Evolutionary conservation across 2,797 vertebrate genomes (phyloP), one percentile per base, ranked within the genome.

Genomic region (Phataginus tricuspis): DNA sequence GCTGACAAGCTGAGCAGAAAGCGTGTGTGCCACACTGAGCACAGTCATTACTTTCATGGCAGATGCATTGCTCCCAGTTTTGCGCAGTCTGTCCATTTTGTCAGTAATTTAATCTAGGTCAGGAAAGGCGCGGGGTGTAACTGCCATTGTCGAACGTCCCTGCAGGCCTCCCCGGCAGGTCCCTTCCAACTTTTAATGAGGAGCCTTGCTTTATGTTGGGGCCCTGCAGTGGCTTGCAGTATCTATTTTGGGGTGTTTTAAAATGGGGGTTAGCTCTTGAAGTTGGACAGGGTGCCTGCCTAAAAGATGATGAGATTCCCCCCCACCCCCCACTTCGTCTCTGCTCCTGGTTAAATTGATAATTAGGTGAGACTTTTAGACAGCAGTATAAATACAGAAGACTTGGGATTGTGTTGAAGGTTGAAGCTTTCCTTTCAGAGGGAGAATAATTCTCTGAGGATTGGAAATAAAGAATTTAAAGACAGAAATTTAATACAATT

Each of bases 61-160:
- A 37, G 59, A 59, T 34, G 29, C 64, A 64, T 96, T 45, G 94
- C 95, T 95, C 86, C 72, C 85, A 88, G 86, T 98, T 98, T 97
- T 95, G 96, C 97, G 90, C 97, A 97, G 94, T 84, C 97, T 93
- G 92, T 97, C 96, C 95, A 84, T 98, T 94, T 97, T 98, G 97
- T 93, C 10, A 68, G 98, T 97, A 97, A 96, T 84, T 21, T 94
- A 97, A 98, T 98, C 90, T 97, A 96, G 96, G 94, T 97, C 88
- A 78, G 95, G 97, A 97, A 97, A 98, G 93, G 98, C 97, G 96
- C 9, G 96, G 97, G 93, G 97, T 95, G 57, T 84, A 61, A 94
- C 27, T 94, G 61, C 7, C 91, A 92, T 97, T 96, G 97, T 83
- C 68, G 88, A 87, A 57, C 57, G 57, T 68, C 89, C 94, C 96